A percentile compares a stretch with the other conserved stretches of the same genome.
These are phyloP conservation scores for Trichoplusia ni DNA, from an alignment of 1,140 invertebrate genomes.

Conservation along the genomic window DNA sequence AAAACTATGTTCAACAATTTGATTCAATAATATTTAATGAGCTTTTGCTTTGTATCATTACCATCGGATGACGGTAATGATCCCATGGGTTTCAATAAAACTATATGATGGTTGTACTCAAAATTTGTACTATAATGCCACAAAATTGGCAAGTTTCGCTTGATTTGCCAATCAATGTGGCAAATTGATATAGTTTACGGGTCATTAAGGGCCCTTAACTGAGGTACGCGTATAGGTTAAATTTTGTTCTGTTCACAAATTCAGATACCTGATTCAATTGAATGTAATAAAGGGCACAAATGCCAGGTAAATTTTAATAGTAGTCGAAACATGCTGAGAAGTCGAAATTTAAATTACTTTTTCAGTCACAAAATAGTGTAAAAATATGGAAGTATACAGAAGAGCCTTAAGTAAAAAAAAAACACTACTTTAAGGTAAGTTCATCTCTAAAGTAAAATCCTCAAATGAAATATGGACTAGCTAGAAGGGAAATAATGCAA, in stretches of 20 bases:
- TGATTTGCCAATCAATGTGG: slow-evolving; percentile 67
- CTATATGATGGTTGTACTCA: slow-evolving; percentile 55
- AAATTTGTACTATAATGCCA: slow-evolving; percentile 67
- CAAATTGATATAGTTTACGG: slow-evolving; percentile 73
- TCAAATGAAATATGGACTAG: too few relatives aligned
- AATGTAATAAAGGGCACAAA: too few relatives aligned
- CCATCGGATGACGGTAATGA: slow-evolving; percentile 63
- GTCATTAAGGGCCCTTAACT: slow-evolving; percentile 62
- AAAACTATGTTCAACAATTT: slow-evolving; percentile 11
- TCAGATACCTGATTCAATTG: too few relatives aligned
- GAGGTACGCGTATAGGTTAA: slow-evolving; percentile 15
- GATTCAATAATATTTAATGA: slow-evolving; percentile 53
- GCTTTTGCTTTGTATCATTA: slow-evolving; percentile 65
- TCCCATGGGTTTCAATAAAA: slow-evolving; percentile 58
- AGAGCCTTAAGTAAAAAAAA: too few relatives aligned
- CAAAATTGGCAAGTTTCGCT: slow-evolving; percentile 60
- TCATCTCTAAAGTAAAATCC: too few relatives aligned
- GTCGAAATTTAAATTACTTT: too few relatives aligned
- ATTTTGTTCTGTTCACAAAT: background rate
- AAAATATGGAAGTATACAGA: too few relatives aligned
- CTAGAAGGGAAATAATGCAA: too few relatives aligned
- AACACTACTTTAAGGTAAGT: too few relatives aligned
- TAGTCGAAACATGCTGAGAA: too few relatives aligned
- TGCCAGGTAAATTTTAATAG: too few relatives aligned
- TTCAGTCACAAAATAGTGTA: too few relatives aligned